These are phyloP conservation scores for Rhombomys opimus DNA, from an alignment of 2,113 vertebrate genomes.

Conservation along the genomic window DNA sequence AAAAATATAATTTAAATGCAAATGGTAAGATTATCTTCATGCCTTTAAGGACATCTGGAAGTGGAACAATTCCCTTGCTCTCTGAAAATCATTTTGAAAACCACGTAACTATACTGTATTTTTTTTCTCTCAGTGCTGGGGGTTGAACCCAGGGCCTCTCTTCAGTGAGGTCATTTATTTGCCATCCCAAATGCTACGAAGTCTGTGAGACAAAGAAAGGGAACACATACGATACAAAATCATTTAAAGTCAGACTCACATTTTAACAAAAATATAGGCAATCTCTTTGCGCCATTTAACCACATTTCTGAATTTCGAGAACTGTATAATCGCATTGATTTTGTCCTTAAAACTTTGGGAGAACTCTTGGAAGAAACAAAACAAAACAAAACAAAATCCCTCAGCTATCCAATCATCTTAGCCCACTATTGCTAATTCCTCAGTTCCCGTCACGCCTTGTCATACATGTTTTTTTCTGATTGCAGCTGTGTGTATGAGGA, in stretches of 20 bases:
- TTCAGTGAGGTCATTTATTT: constrained; percentile 32
- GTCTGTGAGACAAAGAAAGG: constrained; percentile 43
- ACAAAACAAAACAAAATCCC: not conserved
- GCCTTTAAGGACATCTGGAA: constrained; percentile 15
- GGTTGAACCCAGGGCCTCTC: not conserved
- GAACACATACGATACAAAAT: constrained; percentile 39
- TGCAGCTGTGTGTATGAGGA: not conserved
- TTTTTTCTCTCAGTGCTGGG: not conserved
- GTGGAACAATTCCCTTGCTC: constrained; percentile 25
- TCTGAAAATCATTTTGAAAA: constrained; percentile 39
- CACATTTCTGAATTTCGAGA: constrained; percentile 54
- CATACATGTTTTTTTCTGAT: constrained; percentile 14
- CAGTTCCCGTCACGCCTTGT: not conserved
- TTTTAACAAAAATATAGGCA: constrained; percentile 33
- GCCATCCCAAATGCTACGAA: not conserved
- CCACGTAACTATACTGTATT: not conserved
- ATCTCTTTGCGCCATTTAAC: not conserved
- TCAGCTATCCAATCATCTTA: not conserved
- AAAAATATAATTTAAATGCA: constrained; percentile 56
- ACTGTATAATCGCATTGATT: constrained; percentile 20
- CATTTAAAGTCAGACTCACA: constrained; percentile 7
- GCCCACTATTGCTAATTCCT: not conserved
- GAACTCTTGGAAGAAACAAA: constrained; percentile 29
- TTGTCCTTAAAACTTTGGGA: constrained; percentile 44
- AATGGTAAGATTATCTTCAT: constrained; percentile 10